phyloP scores from a whole-genome alignment of 2,113 vertebrate species.

The Oncorhynchus clarkii region DNA sequence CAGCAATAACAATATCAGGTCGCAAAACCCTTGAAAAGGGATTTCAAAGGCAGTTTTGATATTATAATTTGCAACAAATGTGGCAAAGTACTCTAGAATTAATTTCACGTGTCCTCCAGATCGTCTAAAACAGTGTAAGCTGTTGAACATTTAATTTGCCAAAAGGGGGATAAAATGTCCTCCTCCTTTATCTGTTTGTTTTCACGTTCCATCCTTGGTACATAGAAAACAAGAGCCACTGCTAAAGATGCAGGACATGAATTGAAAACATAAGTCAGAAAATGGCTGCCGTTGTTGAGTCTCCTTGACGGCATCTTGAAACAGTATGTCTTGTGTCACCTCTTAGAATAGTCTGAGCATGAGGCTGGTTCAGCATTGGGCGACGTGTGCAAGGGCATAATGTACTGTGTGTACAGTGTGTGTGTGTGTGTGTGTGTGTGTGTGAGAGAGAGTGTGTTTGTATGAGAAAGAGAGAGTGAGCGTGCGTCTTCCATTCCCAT shows the following conservation, averaged over 20 bases:
- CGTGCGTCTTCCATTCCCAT: slow-evolving; percentile 68
- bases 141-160: background rate
- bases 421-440: background rate
- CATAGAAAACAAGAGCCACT: slow-evolving; percentile 19
- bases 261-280: slow-evolving; percentile 7
- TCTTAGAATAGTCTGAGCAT: too few species aligned
- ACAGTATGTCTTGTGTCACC: too few species aligned
- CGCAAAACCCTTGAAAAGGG: too few species aligned
- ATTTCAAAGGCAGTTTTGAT: too few species aligned
- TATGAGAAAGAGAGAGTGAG: too few species aligned
- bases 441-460: too few species aligned
- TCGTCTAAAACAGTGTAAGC: background rate
- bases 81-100: too few species aligned
- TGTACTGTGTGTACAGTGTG: too few species aligned
- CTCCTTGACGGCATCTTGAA: background rate
- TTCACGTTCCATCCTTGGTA: slow-evolving; percentile 31
- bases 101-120: too few species aligned
- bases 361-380: too few species aligned
- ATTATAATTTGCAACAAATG: too few species aligned
- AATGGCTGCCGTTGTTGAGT: background rate
- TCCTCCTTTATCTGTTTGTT: slow-evolving; percentile 3
- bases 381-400: too few species aligned
- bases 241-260: slow-evolving; percentile 20
- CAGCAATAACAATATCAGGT: background rate
- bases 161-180: background rate